Evolutionary conservation across 2,888 invertebrate genomes (phyloP).

Genomic region (Penaeus monodon): DNA sequence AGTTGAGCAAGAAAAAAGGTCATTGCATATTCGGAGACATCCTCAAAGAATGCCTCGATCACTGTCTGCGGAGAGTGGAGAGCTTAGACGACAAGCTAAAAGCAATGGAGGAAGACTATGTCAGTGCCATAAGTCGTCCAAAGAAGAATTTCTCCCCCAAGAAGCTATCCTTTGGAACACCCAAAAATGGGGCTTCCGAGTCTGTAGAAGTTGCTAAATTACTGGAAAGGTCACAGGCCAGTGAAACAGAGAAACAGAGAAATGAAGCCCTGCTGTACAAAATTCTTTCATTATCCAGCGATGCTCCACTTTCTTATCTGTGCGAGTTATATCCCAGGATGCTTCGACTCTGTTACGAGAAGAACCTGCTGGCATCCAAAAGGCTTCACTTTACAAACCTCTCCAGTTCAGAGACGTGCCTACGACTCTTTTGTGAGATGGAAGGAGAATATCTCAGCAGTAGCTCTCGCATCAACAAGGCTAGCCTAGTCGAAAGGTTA

Average conservation of each 20-base stretch:
- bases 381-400: conserved; percentile 32
- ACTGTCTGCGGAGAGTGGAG: conserved; percentile 43
- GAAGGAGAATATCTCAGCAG: conserved; percentile 32
- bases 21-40: background rate
- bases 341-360: conserved; percentile 45
- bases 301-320: conserved; percentile 13
- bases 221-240: conserved; percentile 34
- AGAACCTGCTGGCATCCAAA: conserved; percentile 17
- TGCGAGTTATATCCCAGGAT: conserved; percentile 40
- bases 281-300: conserved; percentile 25
- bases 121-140: conserved; percentile 15
- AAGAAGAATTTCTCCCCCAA: conserved; percentile 29
- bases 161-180: conserved; percentile 3
- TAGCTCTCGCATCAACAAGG: conserved; percentile 8
- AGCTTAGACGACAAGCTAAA: conserved; percentile 41
- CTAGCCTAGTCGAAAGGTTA: background rate
- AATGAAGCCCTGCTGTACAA: conserved; percentile 39
- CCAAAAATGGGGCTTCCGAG: conserved; percentile 2
- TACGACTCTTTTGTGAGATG: conserved; percentile 29
- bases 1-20: background rate
- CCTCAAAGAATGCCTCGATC: conserved; percentile 44
- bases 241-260: conserved; percentile 38
- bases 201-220: conserved; percentile 35
- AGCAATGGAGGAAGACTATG: conserved; percentile 33
- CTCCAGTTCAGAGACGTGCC: conserved; percentile 23